Base-by-base conservation (phyloP, 2,888 invertebrate species). In the Hydroisotoma schaefferi region DNA sequence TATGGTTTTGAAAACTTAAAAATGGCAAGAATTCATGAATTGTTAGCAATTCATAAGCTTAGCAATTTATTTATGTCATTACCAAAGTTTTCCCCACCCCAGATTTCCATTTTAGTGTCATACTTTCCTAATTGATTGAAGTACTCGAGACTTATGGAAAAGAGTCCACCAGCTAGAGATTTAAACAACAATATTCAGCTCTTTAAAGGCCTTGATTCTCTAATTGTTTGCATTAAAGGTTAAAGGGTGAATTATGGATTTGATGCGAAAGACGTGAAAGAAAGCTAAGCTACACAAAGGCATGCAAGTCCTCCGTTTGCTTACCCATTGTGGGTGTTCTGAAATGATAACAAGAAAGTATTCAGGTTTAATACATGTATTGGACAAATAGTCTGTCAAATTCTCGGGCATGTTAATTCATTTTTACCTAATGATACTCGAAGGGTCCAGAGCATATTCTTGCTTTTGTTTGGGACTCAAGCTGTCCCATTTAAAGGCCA, bases 41-140 rank as follows among this genome's bases (percentile, higher is more conserved):
- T 33, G n/a, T n/a, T n/a, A n/a, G n/a, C n/a, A 12, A 33, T 33
- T 33, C 33, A 33, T 33, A 33, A 33, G 33, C 33, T 33, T 33
- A 10, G 33, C 33, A 12, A 10, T 33, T 33, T 33, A 10, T 10
- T 33, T 10, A 33, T 33, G 8, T 8, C 8, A 33, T 79, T 85
- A 85, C 85, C 95, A 67, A 98, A 80, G 79, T 98, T 99, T 80
- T 99, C 98, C 4, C 97, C 98, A 53, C 98, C 99, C 98, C 98
- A 98, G 6, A 98, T 91, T 77, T 97, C 94, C 98, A 99, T 99
- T 78, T 87, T 87, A 84, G 90, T 90, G 77, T 99, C 98, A 79
- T 99, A 99, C 76, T 94, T 94, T 65, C 98, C 99, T 48, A 99
- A 82, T 75, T 88, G 89, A 72, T 90, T 88, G 80, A 99, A 99